Base-by-base conservation (phyloP, 2,888 invertebrate genomes). In the Halocaridina rubra region DNA sequence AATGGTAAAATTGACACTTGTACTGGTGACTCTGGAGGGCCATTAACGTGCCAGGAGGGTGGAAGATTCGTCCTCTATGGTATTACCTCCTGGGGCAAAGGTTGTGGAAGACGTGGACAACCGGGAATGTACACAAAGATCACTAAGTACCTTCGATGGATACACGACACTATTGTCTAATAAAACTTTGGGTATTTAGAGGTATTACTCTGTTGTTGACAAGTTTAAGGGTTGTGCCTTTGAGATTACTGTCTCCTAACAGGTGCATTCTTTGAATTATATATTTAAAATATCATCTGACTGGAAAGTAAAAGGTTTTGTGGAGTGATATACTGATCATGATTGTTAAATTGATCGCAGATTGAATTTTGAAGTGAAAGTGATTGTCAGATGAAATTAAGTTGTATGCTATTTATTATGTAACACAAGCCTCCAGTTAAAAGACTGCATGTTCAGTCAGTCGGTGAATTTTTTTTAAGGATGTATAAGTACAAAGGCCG, bases 11-110 rank as follows among this genome's bases (percentile, higher is more conserved):
- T 94, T 0, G 96, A 96, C 90, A 93, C 95, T 10, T 96, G 96
- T 89, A 94, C 95, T 89, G 96, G 96, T 0, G 96, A 96, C 90
- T 95, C 95, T 57, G 96, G 96, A 22, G 96, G 96, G 22, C 96
- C 96, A 5, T 91, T 96, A n/a, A 94, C 95, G 67, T 96, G 96
- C 90, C 90, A 93, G 86, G 91, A 89, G 16, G 72, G 81, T 53
- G 86, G 86, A 3, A 71, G 71, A 27, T 81, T 80, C 76, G 59
- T 85, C 19, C 81, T 88, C 1, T 88, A 81, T 64, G 95, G 95
- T 39, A 92, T 95, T 8, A 95, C 95, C 29, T 95, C 95, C 30
- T 95, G 95, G 95, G 95, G 95, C n/a, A 94, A 94, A 88, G 94
- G 94, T 84, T 95, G 95, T 89, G 95, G 95, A 3, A 92, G 93